These are phyloP conservation scores for Dicyrtoma fusca DNA, from an alignment of 2,888 invertebrate species.

Conservation along the genomic window DNA sequence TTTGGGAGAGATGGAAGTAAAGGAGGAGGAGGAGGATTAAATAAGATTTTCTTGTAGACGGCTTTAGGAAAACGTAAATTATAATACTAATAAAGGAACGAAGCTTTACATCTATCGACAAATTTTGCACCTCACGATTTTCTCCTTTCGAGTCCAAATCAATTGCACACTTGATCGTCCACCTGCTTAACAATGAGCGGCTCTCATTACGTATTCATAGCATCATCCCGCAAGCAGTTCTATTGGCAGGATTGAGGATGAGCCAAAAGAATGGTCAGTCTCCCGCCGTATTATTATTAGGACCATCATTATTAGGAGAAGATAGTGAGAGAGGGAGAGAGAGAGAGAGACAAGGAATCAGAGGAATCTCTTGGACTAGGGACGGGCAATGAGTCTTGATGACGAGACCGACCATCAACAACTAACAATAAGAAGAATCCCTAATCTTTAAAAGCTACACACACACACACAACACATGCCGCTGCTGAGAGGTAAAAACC, in stretches of 20 bases:
- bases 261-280: slow-evolving; percentile 27
- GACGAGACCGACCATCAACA: background rate
- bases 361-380: slow-evolving; percentile 5
- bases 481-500: background rate
- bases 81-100: slow-evolving; percentile 36
- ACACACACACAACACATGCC: background rate
- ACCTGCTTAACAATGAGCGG: slow-evolving; percentile 30
- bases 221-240: slow-evolving; percentile 20
- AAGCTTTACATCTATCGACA: slow-evolving; percentile 35
- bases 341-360: slow-evolving; percentile 29
- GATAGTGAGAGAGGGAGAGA: background rate
- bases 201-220: slow-evolving; percentile 37
- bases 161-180: slow-evolving; percentile 31
- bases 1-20: too few species aligned
- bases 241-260: slow-evolving; percentile 15
- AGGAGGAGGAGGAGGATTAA: slow-evolving; percentile 24
- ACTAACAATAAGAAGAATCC: background rate
- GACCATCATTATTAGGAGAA: slow-evolving; percentile 24
- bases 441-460: background rate
- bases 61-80: slow-evolving; percentile 29
- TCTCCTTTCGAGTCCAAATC: slow-evolving; percentile 36
- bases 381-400: slow-evolving; percentile 22
- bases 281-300: slow-evolving; percentile 38
- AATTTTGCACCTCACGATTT: slow-evolving; percentile 46
- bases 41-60: slow-evolving; percentile 9